Evolutionary conservation across 1,140 invertebrate species (phyloP).

Genomic region (Bombus waltoni): DNA sequence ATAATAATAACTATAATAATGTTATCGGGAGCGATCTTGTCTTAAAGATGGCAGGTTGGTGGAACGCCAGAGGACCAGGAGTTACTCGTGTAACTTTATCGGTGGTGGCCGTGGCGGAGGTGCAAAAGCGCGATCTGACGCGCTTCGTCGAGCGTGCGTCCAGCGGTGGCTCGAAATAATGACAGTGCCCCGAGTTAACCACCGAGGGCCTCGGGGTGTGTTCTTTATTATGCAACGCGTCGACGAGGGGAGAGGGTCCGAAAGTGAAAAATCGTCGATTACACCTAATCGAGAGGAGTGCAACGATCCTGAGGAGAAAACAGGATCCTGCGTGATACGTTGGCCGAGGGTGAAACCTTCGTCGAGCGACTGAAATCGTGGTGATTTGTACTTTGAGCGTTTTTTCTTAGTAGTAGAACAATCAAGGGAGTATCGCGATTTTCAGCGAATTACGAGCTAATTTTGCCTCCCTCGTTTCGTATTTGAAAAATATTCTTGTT

Average conservation of each 20-base stretch:
- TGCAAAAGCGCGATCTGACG: constrained; percentile 27
- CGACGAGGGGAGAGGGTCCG: constrained; percentile 24
- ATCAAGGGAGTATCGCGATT: too few species aligned
- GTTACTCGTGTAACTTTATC: not conserved
- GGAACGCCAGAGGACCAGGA: not conserved
- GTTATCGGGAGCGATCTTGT: constrained; percentile 53
- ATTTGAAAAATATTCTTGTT: too few species aligned
- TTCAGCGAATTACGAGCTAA: too few species aligned
- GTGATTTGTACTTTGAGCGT: too few species aligned
- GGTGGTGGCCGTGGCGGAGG: not conserved
- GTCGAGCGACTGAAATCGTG: too few species aligned
- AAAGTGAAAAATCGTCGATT: constrained; percentile 49
- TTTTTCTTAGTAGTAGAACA: too few species aligned
- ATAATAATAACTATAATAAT: constrained; percentile 64
- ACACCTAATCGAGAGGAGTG: not conserved
- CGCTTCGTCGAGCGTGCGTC: constrained; percentile 28
- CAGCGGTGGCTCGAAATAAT: constrained; percentile 25
- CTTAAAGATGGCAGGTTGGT: constrained; percentile 11
- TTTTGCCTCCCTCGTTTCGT: too few species aligned
- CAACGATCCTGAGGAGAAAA: not conserved
- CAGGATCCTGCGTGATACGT: not conserved
- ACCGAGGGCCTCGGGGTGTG: not conserved
- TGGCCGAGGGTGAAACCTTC: not conserved
- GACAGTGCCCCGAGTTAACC: constrained; percentile 31
- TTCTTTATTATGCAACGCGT: constrained; percentile 46